These are phyloP conservation scores for Spea bombifrons DNA, from an alignment of 2,113 vertebrate species.

Conservation along the genomic window DNA sequence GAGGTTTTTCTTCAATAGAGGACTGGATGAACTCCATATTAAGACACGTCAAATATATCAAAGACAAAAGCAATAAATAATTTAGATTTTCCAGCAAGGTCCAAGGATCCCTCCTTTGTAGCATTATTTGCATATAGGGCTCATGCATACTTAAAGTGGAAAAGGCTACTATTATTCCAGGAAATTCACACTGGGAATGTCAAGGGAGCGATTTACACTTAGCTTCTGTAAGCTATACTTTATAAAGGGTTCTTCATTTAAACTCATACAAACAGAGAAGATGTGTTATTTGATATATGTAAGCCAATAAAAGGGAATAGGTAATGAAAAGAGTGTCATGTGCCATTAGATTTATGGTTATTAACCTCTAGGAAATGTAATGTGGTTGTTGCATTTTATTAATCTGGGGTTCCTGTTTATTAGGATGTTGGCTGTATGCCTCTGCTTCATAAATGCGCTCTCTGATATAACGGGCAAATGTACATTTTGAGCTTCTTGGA, in stretches of 20 bases:
- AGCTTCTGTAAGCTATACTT: neutral
- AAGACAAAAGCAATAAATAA: neutral
- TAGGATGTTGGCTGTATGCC: too few species aligned
- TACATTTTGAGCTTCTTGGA: too few species aligned
- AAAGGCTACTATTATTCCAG: neutral
- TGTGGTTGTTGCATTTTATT: too few species aligned
- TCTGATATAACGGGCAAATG: too few species aligned
- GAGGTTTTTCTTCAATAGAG: neutral
- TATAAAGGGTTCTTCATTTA: neutral
- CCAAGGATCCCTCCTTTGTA: neutral
- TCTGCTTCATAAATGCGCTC: too few species aligned
- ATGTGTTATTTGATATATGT: neutral
- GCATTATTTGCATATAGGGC: neutral
- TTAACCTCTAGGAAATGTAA: too few species aligned
- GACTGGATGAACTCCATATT: neutral
- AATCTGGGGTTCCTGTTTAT: too few species aligned
- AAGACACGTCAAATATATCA: neutral
- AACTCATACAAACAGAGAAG: neutral
- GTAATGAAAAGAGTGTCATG: too few species aligned
- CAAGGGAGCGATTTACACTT: neutral
- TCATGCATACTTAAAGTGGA: neutral
- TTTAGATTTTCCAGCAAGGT: neutral
- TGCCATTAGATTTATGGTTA: too few species aligned
- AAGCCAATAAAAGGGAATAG: neutral
- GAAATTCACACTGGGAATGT: neutral